These are phyloP conservation scores for Gymnosoma rotundatum DNA, from an alignment of 2,888 invertebrate species.

Conservation along the genomic window DNA sequence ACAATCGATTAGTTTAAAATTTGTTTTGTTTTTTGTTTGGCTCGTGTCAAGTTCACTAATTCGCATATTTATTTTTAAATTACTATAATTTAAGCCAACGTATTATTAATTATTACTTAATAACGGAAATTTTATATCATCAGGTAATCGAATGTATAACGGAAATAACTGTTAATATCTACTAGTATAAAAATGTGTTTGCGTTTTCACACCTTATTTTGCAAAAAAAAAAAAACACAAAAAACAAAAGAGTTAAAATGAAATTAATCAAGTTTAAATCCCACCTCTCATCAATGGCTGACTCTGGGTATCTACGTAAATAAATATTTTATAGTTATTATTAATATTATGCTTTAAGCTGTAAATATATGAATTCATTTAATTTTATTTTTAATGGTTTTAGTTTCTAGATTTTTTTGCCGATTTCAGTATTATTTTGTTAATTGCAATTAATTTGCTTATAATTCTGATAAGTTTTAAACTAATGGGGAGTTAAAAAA, in stretches of 20 bases:
- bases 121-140: slow-evolving; percentile 50
- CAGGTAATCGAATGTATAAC: slow-evolving; percentile 30
- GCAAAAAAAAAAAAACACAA: not conserved
- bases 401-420: too few relatives aligned
- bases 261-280: slow-evolving; percentile 58
- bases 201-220: slow-evolving; percentile 52
- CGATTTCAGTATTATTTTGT: too few relatives aligned
- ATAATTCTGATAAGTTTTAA: too few relatives aligned
- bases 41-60: not conserved
- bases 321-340: slow-evolving; percentile 11
- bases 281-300: slow-evolving; percentile 35
- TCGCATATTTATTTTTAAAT: slow-evolving; percentile 6
- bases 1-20: not conserved
- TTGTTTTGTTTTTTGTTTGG: not conserved
- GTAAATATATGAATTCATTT: slow-evolving; percentile 17
- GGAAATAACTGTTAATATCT: slow-evolving; percentile 52
- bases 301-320: slow-evolving; percentile 9
- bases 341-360: slow-evolving; percentile 17
- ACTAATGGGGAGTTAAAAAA: too few relatives aligned
- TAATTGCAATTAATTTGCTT: too few relatives aligned
- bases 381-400: too few relatives aligned
- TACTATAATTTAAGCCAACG: not conserved
- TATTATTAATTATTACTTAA: not conserved
- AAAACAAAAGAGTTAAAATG: not conserved
- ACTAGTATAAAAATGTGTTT: slow-evolving; percentile 31